Percentiles rank a stretch among this genome's conserved stretches.
These are phyloP conservation scores for Sthenelais limicola DNA, from an alignment of 2,888 invertebrate genomes.

Conservation along the genomic window DNA sequence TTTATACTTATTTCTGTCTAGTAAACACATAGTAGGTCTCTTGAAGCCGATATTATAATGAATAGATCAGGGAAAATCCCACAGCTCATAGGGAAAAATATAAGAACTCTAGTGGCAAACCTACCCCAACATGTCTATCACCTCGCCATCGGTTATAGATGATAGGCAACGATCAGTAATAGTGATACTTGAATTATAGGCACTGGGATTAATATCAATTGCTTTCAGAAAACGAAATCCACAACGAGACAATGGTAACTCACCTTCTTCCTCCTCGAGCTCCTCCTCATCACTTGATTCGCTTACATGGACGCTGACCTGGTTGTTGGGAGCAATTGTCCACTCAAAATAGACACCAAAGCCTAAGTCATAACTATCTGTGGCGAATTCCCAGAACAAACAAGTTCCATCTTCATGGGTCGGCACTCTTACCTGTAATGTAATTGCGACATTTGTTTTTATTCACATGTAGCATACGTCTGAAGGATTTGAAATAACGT, in stretches of 20 bases:
- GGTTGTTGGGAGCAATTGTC: slow-evolving; percentile 83
- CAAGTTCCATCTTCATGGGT: slow-evolving; percentile 94
- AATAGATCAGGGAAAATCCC: no score
- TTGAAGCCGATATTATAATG: no score
- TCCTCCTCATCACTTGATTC: slow-evolving; percentile 92
- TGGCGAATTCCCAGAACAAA: slow-evolving; percentile 99
- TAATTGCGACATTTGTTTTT: not conserved
- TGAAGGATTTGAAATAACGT: not conserved
- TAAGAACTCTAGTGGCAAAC: no score
- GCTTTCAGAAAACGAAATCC: no score
- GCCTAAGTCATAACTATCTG: slow-evolving; percentile 94
- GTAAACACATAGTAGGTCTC: no score
- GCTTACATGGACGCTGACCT: slow-evolving; percentile 94
- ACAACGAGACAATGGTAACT: not conserved
- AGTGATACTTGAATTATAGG: no score
- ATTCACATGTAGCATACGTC: not conserved
- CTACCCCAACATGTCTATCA: no score
- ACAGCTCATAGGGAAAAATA: no score
- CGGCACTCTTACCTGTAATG: slow-evolving; percentile 86
- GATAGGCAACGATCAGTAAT: no score
- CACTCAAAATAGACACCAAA: slow-evolving; percentile 99
- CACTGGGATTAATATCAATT: no score
- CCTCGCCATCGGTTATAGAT: no score
- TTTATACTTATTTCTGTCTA: no score
- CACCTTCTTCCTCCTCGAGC: slow-evolving; percentile 80